These are phyloP conservation scores for Micrasema longulum DNA, from an alignment of 1,140 invertebrate genomes.

Conservation along the genomic window DNA sequence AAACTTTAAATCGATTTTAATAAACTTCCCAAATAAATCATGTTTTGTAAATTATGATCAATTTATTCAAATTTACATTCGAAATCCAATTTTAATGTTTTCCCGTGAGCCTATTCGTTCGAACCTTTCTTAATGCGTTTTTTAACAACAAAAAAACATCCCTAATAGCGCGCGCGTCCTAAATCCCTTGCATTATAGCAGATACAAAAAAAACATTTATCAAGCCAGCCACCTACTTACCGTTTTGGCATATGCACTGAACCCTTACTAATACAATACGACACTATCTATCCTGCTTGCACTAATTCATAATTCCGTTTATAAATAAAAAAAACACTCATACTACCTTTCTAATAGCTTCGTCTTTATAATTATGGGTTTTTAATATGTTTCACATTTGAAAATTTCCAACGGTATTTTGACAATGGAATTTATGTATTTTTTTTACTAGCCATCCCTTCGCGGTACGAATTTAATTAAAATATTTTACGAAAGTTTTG, in stretches of 20 bases:
- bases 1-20: too few relatives aligned
- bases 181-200: not conserved
- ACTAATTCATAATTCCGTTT: not conserved
- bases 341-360: constrained; percentile 43
- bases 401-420: constrained; percentile 41
- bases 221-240: constrained; percentile 45
- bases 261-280: constrained; percentile 54
- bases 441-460: not conserved
- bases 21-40: too few relatives aligned
- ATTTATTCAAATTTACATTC: too few relatives aligned
- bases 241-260: constrained; percentile 49
- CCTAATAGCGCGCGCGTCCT: not conserved
- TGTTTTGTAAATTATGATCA: too few relatives aligned
- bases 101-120: not conserved
- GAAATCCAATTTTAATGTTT: too few relatives aligned
- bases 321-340: not conserved
- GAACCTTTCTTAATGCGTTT: not conserved
- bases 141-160: not conserved
- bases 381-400: constrained; percentile 43
- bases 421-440: not conserved
- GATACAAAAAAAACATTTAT: constrained; percentile 49
- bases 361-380: constrained; percentile 50
- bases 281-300: constrained; percentile 30
- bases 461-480: too few relatives aligned
- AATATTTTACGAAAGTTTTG: too few relatives aligned